These are phyloP conservation scores for Epinotia bilunana DNA, from an alignment of 2,888 invertebrate species.

Conservation along the genomic window DNA sequence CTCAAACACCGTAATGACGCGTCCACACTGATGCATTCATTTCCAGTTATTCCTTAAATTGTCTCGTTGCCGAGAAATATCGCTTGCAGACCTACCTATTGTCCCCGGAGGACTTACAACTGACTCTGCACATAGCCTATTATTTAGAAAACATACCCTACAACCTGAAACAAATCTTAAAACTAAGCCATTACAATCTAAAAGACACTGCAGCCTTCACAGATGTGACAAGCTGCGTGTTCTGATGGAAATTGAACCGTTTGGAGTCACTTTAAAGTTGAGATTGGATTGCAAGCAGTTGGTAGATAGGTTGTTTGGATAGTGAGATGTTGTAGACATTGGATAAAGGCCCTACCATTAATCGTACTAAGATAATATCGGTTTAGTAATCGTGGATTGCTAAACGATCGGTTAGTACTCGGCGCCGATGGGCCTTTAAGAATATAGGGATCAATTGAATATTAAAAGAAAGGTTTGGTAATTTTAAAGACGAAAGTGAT, in stretches of 20 bases:
- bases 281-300: conserved; percentile 47
- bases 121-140: conserved; percentile 68
- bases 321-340: conserved; percentile 65
- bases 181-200: conserved; percentile 40
- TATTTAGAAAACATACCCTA: conserved; percentile 47
- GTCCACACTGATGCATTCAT: conserved; percentile 63
- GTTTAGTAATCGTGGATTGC: conserved; percentile 78
- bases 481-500: background rate
- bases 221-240: conserved; percentile 46
- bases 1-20: conserved; percentile 4
- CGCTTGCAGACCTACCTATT: conserved; percentile 76
- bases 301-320: conserved; percentile 56
- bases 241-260: conserved; percentile 47
- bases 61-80: conserved; percentile 79
- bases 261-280: conserved; percentile 41
- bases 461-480: conserved; percentile 24
- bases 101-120: conserved; percentile 78
- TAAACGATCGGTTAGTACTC: conserved; percentile 74
- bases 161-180: conserved; percentile 52
- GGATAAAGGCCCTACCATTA: conserved; percentile 80
- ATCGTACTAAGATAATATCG: conserved; percentile 79
- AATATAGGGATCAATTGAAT: conserved; percentile 37
- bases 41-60: conserved; percentile 76
- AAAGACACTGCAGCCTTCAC: conserved; percentile 37
- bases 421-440: conserved; percentile 65